Evolutionary conservation across 1,140 invertebrate species (phyloP), one percentile per base, ranked within the genome.

Genomic region (Ooceraea biroi): DNA sequence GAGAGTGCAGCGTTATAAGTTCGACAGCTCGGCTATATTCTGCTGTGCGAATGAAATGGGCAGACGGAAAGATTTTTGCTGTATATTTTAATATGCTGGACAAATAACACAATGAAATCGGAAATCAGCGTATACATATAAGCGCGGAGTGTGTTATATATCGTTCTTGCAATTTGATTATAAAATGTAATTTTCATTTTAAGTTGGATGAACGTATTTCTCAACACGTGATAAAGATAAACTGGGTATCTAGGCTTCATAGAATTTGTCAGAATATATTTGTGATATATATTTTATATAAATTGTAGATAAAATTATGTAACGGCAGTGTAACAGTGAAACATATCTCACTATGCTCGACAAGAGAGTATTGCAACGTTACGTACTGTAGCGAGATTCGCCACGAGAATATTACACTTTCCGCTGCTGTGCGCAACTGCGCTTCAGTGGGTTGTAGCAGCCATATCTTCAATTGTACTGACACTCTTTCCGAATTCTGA

Each of bases 401-500:
- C 50, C 65, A 69, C 14, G 48, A 19, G 65, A 50, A 80, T 80
- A 80, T 80, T 80, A 80, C 76, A 77, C 30, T 80, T 80, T 80
- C 52, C 68, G 50, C 76, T 71, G 41, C 76, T 69, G 52, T 17
- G 68, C 68, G 50, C 68, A 71, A 71, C 27, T 71, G 19, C 76
- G 76, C 65, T 80, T 80, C 76, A 80, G 50, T 80, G 65, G 36
- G 22, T 44, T 44, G 65, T 27, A 71, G 65, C 76, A 71, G 76
- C 50, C 76, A 63, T 48, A 57, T 78, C 66, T 69, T 78, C 76
- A 69, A 78, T 78, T 69, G 76, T 69, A 27, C 63, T 57, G 76
- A 69, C 63, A 69, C 65, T 57, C 68, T 69, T 80, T 69, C 50
- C 55, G 25, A 80, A 71, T 80, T 71, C 52, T 30, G 46, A 36